These are phyloP conservation scores for Craniophora ligustri DNA, from an alignment of 2,888 invertebrate genomes.

Conservation along the genomic window DNA sequence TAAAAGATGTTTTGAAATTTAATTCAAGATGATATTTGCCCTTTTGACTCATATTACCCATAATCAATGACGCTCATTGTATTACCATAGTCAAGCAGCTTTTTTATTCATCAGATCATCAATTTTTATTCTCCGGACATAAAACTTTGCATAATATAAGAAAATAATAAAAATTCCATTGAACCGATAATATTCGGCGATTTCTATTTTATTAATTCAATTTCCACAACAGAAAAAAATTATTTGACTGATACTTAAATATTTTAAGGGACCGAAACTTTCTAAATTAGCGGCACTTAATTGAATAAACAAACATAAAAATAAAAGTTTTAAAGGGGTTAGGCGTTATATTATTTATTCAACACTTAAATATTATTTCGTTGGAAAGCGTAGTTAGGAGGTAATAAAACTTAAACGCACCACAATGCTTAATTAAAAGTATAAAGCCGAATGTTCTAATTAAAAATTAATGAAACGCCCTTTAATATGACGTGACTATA, in stretches of 20 bases:
- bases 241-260: slow-evolving; percentile 15
- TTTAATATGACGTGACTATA: slow-evolving; percentile 42
- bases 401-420: slow-evolving; percentile 54
- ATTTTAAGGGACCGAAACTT: slow-evolving; percentile 31
- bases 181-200: slow-evolving; percentile 23
- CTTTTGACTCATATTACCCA: slow-evolving; percentile 11
- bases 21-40: slow-evolving; percentile 10
- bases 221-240: slow-evolving; percentile 30
- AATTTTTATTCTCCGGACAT: slow-evolving; percentile 17
- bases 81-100: slow-evolving; percentile 3
- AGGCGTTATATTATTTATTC: slow-evolving; percentile 39
- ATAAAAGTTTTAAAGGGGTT: slow-evolving; percentile 22
- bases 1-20: too few species aligned
- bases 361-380: slow-evolving; percentile 35
- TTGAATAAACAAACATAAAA: slow-evolving; percentile 44
- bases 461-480: slow-evolving; percentile 57
- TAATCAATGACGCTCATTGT: slow-evolving; percentile 25
- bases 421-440: slow-evolving; percentile 62
- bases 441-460: slow-evolving; percentile 53
- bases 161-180: slow-evolving; percentile 36
- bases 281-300: slow-evolving; percentile 31
- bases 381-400: slow-evolving; percentile 36
- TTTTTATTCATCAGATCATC: slow-evolving; percentile 13
- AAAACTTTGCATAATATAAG: slow-evolving; percentile 11
- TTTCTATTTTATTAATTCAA: slow-evolving; percentile 32